phyloP scores from a whole-genome alignment of 2,797 vertebrate genomes.

The Microchirus variegatus region DNA sequence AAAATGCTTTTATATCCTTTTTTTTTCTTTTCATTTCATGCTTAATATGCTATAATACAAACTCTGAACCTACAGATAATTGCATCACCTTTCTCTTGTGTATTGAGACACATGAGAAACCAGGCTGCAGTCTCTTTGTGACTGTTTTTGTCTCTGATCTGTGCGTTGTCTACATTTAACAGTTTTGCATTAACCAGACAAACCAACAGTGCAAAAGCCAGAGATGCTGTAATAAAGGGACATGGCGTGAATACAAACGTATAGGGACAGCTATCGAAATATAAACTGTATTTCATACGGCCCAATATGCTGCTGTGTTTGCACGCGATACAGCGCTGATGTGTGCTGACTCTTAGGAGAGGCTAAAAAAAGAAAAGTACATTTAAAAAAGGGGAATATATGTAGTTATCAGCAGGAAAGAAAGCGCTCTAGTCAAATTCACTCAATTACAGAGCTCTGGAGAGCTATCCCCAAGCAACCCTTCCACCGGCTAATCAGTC shows the following conservation, averaged over 20 bases:
- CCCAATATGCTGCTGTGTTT: constrained; percentile 29
- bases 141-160: constrained; percentile 39
- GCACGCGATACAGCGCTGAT: constrained; percentile 46
- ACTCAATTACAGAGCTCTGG: constrained; percentile 73
- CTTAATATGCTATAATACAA: background rate
- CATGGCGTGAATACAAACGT: constrained; percentile 43
- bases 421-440: constrained; percentile 65
- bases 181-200: constrained; percentile 57
- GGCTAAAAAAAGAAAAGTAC: constrained; percentile 57
- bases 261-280: constrained; percentile 21
- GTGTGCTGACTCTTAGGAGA: constrained; percentile 39
- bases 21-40: background rate
- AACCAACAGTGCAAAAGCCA: constrained; percentile 44
- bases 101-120: constrained; percentile 30
- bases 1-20: background rate
- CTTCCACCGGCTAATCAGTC: constrained; percentile 73
- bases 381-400: constrained; percentile 54
- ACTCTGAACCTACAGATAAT: background rate
- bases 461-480: constrained; percentile 71
- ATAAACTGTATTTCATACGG: constrained; percentile 47
- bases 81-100: constrained; percentile 3
- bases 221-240: constrained; percentile 41
- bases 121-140: constrained; percentile 6
- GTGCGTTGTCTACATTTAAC: constrained; percentile 64
- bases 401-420: constrained; percentile 67